Base-by-base conservation (phyloP, 2,888 invertebrate species). In the Scaptomyza caliginosa region DNA sequence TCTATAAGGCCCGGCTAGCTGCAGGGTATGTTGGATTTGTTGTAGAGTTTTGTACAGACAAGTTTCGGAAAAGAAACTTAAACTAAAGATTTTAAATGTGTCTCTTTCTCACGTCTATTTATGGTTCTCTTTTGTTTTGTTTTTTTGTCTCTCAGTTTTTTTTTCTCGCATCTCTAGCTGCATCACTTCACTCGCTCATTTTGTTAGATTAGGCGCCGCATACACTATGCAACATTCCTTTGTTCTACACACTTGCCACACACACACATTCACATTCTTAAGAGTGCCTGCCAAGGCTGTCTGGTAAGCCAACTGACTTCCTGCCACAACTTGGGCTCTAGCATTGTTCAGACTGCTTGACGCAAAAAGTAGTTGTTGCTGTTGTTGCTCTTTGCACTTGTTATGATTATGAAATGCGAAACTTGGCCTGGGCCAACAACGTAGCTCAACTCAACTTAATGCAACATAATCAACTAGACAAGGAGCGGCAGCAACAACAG, bases 341-440 rank as follows among this genome's bases (percentile, higher is more conserved):
- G 40, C 49, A 77, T 80, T 81, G 82, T 81, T 57, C 38, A 58
- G 63, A 64, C 59, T 54, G 67, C 67, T 55, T 56, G 65, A 64
- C 71, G 52, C 52, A 52, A 63, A 19, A 51, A 42, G 64, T 49
- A 39, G 56, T 24, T 42, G 55, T 23, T 34, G 51, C 26, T 32
- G 10, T 11, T 39, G 38, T 43, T 39, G 43, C 32, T 43, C 26
- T 11, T 39, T 63, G 39, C 58, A 55, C 66, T 69, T 73, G 78
- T 68, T 75, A 58, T 65, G 77, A 80, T 79, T 83, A 69, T 81
- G 75, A 81, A 75, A 75, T 70, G 64, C 51, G 48, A 74, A 62
- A 62, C 74, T 68, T 56, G 54, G 26, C 38, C 39, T 19, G 50
- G 3, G 13, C 21, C 42, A 49, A 23, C 28, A 36, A 58, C 23